These are phyloP conservation scores for Plusia festucae DNA, from an alignment of 2,888 invertebrate species.

Conservation along the genomic window DNA sequence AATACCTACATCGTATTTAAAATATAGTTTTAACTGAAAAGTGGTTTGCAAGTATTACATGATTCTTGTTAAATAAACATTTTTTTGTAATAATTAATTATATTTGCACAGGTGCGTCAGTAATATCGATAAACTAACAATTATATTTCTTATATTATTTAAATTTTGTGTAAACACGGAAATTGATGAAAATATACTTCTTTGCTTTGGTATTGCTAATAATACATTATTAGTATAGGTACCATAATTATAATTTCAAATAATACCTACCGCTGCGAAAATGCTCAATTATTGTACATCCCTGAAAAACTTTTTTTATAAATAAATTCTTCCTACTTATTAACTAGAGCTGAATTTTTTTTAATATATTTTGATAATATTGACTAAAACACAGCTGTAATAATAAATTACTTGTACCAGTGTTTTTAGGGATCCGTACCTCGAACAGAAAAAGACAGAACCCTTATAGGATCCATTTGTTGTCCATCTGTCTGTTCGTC, in stretches of 20 bases:
- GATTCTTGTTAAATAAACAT: slow-evolving; percentile 24
- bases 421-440: too few relatives aligned
- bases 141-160: slow-evolving; percentile 5
- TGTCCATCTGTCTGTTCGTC: too few relatives aligned
- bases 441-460: too few relatives aligned
- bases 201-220: too few relatives aligned
- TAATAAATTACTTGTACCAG: background rate
- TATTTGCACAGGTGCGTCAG: slow-evolving; percentile 25
- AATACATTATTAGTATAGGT: too few relatives aligned
- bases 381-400: background rate
- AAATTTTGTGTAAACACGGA: background rate
- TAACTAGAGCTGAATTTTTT: background rate
- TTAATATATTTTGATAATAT: background rate
- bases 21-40: too few relatives aligned
- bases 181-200: background rate
- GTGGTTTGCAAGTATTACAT: background rate
- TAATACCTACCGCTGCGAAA: too few relatives aligned
- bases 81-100: background rate
- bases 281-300: too few relatives aligned
- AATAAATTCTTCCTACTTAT: background rate
- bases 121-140: background rate
- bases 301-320: background rate
- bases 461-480: too few relatives aligned
- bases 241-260: too few relatives aligned
- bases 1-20: too few relatives aligned